Evolutionary conservation across 2,113 vertebrate genomes (phyloP), one percentile per base, ranked within the genome.

Genomic region (Macaca nemestrina): DNA sequence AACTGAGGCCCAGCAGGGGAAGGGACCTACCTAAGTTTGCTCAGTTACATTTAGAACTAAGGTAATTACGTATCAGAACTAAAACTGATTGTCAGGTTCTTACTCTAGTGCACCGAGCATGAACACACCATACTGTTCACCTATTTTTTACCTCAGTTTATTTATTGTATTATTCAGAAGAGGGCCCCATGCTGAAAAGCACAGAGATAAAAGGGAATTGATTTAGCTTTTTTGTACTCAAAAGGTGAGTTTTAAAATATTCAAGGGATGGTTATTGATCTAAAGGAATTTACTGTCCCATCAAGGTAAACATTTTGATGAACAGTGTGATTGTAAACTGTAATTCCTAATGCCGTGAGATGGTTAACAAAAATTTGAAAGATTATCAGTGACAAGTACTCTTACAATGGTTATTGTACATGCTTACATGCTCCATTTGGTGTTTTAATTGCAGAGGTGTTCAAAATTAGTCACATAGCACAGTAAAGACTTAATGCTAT

Each of bases 281-380:
- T 98, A 98, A 98, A 98, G 98, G 95, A 97, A 96, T 96, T 97
- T 90, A 95, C 97, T 98, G 98, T 98, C 98, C 98, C 95, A 89
- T 88, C 67, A 93, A 98, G 97, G 97, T 98, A 98, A 99, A 99
- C 98, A 98, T 30, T 88, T 73, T 98, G 97, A 98, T 96, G 96
- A 98, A 98, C 98, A 98, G 93, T 16, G 97, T 98, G 98, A 89
- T 97, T 98, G 97, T 96, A 98, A 97, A 90, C 96, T 97, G 95
- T 98, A 97, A 97, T 93, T 96, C 98, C 97, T 81, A 93, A 97
- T 96, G 95, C 92, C 98, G 88, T 67, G 93, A 38, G 80, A 90
- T 43, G 84, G 94, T 92, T 98, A 97, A 97, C 97, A 40, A 94
- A 96, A 97, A 85, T 90, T 96, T 91, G 73, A 45, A 48, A 68